These are phyloP conservation scores for Burhinus bistriatus DNA, from an alignment of 2,113 vertebrate genomes.

Conservation along the genomic window DNA sequence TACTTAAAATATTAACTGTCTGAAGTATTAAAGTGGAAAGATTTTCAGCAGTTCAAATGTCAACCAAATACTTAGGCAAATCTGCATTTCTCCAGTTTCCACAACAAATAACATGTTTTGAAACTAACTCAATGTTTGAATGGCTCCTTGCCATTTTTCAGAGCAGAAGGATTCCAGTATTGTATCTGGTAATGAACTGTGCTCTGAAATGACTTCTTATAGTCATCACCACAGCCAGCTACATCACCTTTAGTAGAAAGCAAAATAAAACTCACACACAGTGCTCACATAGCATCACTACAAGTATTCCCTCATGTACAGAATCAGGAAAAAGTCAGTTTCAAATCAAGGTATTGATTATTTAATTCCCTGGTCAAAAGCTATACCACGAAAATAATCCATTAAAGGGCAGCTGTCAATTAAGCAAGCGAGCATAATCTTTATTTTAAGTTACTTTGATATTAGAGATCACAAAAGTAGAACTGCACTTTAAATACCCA, in stretches of 20 bases:
- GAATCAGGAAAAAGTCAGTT: not conserved
- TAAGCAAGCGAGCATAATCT: not conserved
- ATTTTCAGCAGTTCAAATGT: not conserved
- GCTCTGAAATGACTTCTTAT: not conserved
- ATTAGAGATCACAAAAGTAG: conserved; percentile 9
- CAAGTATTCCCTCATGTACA: not conserved
- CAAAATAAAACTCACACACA: not conserved
- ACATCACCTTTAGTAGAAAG: not conserved
- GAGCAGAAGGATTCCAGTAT: not conserved
- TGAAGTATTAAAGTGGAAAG: not conserved
- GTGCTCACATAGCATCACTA: not conserved
- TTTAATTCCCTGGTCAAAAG: not conserved
- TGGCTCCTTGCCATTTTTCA: not conserved
- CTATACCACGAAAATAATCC: not conserved
- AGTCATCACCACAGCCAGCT: not conserved
- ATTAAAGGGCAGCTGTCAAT: not conserved
- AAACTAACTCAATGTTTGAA: not conserved
- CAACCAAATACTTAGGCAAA: not conserved
- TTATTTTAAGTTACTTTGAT: conserved; percentile 12
- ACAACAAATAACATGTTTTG: not conserved
- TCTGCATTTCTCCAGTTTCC: not conserved
- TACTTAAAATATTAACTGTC: not conserved
- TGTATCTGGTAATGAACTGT: not conserved
- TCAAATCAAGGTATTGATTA: conserved; percentile 7
- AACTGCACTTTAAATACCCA: not conserved